Evolutionary conservation across 2,113 vertebrate species (phyloP), one percentile per base, ranked within the genome.

Genomic region (Apteryx owenii): DNA sequence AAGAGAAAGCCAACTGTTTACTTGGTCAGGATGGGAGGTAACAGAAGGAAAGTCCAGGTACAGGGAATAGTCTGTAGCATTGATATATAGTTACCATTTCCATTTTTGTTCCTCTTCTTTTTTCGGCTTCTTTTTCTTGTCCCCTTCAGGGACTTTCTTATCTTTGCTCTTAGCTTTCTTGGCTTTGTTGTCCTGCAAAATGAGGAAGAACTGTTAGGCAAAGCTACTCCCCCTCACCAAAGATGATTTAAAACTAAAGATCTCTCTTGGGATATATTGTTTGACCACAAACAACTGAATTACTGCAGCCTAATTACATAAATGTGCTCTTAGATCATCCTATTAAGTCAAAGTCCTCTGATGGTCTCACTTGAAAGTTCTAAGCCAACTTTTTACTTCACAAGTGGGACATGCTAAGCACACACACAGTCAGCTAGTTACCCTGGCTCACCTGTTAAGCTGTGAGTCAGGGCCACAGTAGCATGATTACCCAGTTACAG

Each of bases 41-140:
- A 89, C 38, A 88, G 42, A 61, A 9, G 75, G 54, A 50, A 31
- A 87, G 85, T 29, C 21, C 87, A 81, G 93, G 72, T 70, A 91
- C 87, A 81, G 66, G 80, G 65, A 58, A 20, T 22, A 94, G 77
- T 84, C 81, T 68, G 90, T 80, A 65, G 68, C 81, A 90, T 19
- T 68, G 90, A 70, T 69, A 82, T 64, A 68, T 89, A 98, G 78
- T 98, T 97, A 99, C 99, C 99, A 99, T 99, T 99, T 99, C 99
- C 99, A 99, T 92, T 99, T 99, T 85, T 99, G 99, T 56, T 99
- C 99, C 76, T 99, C 98, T 95, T 99, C 99, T 96, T 99, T 99
- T 96, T 99, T 99, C 21, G 82, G 97, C 93, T 99, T 99, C 98
- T 99, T 98, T 97, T 96, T 99, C 98, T 99, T 99, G 84, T 98